Conservation (phyloP, 1,140 invertebrate species). For the roundworm (Caenorhabditis elegans) region WBcel235 BX284606.5:17088501-17089000, state of each 20-base stretch:
- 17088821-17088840: neutral
- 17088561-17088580: neutral
- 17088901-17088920: too few relatives aligned
- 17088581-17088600: neutral
- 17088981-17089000: too few relatives aligned
- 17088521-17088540: neutral
- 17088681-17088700: neutral
- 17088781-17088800: neutral
- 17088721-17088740: neutral
- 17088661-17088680: neutral
- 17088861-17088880: neutral
- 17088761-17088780: neutral
- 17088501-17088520: neutral
- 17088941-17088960: too few relatives aligned
- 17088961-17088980: too few relatives aligned
- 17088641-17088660: neutral
- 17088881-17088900: neutral
- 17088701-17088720: neutral
- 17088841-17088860: too few relatives aligned
- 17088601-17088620: too few relatives aligned
- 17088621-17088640: neutral
- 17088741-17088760: neutral
- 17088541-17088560: neutral
- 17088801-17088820: neutral
- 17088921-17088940: too few relatives aligned